These are phyloP conservation scores for Scyliorhinus canicula DNA, from an alignment of 2,797 vertebrate species.

Conservation along the genomic window DNA sequence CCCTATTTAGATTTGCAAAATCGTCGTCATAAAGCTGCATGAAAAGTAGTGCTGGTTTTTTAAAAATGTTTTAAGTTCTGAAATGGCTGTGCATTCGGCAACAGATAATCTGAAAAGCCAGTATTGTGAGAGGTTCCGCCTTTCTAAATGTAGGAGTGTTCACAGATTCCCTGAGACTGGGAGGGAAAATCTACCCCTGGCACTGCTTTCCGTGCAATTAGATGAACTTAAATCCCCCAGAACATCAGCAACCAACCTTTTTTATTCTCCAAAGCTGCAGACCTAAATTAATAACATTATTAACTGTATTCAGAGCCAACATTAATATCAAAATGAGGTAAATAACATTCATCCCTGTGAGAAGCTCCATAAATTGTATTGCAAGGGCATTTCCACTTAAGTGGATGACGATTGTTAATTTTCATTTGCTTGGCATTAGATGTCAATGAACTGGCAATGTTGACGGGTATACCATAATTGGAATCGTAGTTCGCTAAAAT, in stretches of 20 bases:
- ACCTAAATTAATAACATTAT: constrained; percentile 12
- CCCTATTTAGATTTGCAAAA: not conserved
- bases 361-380: not conserved
- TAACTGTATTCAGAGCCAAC: not conserved
- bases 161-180: not conserved
- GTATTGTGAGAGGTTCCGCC: not conserved
- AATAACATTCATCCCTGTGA: not conserved
- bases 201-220: not conserved
- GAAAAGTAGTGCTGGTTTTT: not conserved
- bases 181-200: not conserved
- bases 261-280: not conserved
- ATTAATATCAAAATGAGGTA: not conserved
- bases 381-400: not conserved
- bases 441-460: not conserved
- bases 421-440: not conserved
- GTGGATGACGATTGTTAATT: not conserved
- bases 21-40: not conserved
- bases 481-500: not conserved
- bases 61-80: not conserved
- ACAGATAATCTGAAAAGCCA: not conserved
- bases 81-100: not conserved
- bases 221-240: not conserved
- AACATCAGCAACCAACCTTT: not conserved
- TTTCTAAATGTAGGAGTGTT: not conserved
- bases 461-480: not conserved